Conservation (phyloP, 2,888 invertebrate species). For the Flexamia atlantica region DNA sequence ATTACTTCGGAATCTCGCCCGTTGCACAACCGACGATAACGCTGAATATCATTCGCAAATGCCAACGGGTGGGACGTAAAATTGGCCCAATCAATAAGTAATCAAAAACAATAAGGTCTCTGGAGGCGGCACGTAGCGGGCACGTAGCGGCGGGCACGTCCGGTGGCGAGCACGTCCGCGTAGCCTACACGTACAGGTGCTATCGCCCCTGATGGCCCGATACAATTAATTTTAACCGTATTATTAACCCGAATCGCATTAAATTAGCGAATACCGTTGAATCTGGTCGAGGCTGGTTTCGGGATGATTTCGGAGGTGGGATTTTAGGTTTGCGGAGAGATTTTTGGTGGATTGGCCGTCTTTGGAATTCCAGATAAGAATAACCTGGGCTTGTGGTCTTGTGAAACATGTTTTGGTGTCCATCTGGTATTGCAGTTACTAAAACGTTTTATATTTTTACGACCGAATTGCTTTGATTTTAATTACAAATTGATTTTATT, state of each 20-base stretch:
- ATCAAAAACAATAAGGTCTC: slow-evolving; percentile 51
- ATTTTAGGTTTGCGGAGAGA: too few relatives aligned
- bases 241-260: slow-evolving; percentile 32
- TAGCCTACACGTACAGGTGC: neutral
- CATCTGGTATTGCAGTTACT: too few relatives aligned
- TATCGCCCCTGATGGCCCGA: slow-evolving; percentile 20
- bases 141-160: neutral
- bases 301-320: neutral
- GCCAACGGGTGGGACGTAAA: slow-evolving; percentile 40
- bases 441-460: too few relatives aligned
- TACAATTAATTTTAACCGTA: slow-evolving; percentile 40
- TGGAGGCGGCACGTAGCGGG: neutral
- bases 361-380: too few relatives aligned
- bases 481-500: too few relatives aligned
- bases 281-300: slow-evolving; percentile 10
- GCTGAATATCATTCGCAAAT: slow-evolving; percentile 54
- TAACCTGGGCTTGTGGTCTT: too few relatives aligned
- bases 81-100: slow-evolving; percentile 46
- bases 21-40: slow-evolving; percentile 17
- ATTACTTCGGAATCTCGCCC: slow-evolving; percentile 34
- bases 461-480: too few relatives aligned
- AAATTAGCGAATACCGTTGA: slow-evolving; percentile 44
- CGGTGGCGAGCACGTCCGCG: neutral
- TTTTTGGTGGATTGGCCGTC: too few relatives aligned
- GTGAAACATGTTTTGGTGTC: too few relatives aligned